Evolutionary conservation across 2,888 invertebrate species (phyloP).

Genomic region (Xanthostigma xanthostigma): DNA sequence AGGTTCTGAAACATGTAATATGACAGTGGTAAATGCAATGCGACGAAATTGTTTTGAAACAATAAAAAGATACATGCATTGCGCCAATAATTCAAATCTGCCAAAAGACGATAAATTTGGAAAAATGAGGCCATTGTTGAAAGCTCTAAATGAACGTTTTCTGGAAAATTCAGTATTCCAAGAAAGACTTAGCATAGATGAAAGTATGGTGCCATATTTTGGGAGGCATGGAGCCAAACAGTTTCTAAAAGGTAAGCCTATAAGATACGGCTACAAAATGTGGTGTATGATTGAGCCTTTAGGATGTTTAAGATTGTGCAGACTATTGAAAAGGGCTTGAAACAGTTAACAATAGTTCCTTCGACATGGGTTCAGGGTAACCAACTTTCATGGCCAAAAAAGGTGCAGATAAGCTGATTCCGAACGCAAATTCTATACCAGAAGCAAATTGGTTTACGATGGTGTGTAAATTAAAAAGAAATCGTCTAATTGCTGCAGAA

Average conservation of each 20-base stretch:
- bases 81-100: background rate
- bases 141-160: background rate
- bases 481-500: background rate
- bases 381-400: too few relatives aligned
- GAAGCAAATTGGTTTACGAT: conserved; percentile 1
- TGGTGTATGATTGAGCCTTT: conserved; percentile 8
- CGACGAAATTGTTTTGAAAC: conserved; percentile 1
- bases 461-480: conserved; percentile 2
- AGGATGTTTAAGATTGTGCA: conserved; percentile 10
- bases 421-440: background rate
- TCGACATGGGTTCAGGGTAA: too few relatives aligned
- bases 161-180: background rate
- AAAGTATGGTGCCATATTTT: conserved; percentile 12
- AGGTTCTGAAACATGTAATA: conserved; percentile 1
- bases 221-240: conserved; percentile 10
- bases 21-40: background rate
- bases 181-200: conserved; percentile 9
- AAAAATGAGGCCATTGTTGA: background rate
- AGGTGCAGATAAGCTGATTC: background rate
- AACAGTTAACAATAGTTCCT: too few relatives aligned
- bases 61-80: background rate
- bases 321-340: too few relatives aligned
- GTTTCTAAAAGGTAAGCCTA: conserved; percentile 10
- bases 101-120: background rate
- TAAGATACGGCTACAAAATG: conserved; percentile 10